phyloP scores from a whole-genome alignment of 2,113 vertebrate genomes.

The Pipra filicauda region DNA sequence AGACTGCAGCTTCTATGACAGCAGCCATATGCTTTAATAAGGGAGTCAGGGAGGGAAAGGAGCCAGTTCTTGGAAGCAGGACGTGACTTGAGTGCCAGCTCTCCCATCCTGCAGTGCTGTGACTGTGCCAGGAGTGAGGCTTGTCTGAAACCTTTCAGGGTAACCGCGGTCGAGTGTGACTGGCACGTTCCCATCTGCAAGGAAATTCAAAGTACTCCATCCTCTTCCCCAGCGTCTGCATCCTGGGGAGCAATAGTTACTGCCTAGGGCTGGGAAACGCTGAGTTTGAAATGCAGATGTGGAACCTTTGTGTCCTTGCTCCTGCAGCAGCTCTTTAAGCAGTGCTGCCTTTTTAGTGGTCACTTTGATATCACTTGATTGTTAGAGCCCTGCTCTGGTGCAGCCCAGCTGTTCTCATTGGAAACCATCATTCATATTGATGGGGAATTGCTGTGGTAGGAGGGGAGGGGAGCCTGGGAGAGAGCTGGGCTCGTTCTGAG shows the following conservation, averaged over 20 bases:
- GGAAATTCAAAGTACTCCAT: background rate
- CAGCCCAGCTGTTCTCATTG: background rate
- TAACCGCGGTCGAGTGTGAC: background rate
- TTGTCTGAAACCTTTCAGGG: background rate
- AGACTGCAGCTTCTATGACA: background rate
- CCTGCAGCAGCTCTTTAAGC: background rate
- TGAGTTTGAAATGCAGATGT: background rate
- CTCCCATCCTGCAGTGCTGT: constrained; percentile 16
- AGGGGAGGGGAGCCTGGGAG: background rate
- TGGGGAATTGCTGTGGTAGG: background rate
- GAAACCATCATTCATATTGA: background rate
- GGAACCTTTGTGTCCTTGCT: background rate
- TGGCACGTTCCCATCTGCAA: background rate
- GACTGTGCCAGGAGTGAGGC: background rate
- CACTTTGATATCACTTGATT: background rate
- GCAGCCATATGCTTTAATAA: background rate
- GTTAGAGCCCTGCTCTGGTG: background rate
- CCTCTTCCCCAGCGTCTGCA: background rate
- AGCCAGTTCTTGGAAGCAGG: background rate
- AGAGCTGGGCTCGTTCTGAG: background rate
- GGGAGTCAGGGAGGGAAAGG: background rate
- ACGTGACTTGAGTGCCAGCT: constrained; percentile 1
- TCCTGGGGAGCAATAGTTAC: background rate
- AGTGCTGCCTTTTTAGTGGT: background rate
- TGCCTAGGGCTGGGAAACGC: background rate